These are phyloP conservation scores for Hedya salicella DNA, from an alignment of 2,888 invertebrate genomes.

Conservation along the genomic window DNA sequence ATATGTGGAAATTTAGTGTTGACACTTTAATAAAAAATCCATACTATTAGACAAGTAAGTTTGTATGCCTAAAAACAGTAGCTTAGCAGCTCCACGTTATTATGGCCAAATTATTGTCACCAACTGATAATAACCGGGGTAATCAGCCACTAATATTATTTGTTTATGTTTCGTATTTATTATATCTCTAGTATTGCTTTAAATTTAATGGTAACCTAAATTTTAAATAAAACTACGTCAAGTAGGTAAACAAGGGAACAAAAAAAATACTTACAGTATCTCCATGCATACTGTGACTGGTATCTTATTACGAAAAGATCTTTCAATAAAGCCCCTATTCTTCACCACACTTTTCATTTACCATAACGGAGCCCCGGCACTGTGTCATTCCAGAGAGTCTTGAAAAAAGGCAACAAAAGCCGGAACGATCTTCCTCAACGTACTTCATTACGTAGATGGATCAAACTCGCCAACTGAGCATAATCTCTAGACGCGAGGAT, in stretches of 20 bases:
- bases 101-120: no score
- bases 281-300: constrained; percentile 16
- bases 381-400: constrained; percentile 41
- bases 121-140: no score
- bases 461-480: constrained; percentile 58
- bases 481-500: constrained; percentile 56
- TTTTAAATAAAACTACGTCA: not conserved
- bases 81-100: no score
- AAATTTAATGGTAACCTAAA: no score
- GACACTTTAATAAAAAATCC: no score
- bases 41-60: no score
- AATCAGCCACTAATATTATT: no score
- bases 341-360: constrained; percentile 38
- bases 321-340: constrained; percentile 36
- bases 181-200: no score
- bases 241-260: no score
- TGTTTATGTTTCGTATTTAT: no score
- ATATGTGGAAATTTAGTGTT: not conserved
- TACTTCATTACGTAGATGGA: constrained; percentile 69
- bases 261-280: not conserved
- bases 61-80: no score
- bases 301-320: constrained; percentile 23
- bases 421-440: constrained; percentile 54
- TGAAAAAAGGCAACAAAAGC: constrained; percentile 51
- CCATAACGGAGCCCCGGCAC: constrained; percentile 37